These are phyloP conservation scores for Gymnocephalus cernua DNA, from an alignment of 2,113 vertebrate genomes.

Conservation along the genomic window DNA sequence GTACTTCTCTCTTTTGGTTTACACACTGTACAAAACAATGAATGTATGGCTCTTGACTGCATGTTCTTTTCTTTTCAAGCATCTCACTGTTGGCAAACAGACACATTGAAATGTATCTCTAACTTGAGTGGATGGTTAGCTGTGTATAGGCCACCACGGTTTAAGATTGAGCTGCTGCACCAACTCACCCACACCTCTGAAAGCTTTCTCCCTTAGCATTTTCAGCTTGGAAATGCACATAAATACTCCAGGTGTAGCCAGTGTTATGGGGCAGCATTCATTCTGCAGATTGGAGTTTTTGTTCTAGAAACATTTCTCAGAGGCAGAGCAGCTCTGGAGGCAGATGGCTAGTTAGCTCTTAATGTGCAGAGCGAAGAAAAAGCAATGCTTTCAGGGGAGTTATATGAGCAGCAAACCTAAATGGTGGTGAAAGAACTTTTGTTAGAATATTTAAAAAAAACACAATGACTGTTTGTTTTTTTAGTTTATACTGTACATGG, in stretches of 20 bases:
- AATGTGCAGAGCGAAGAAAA: conserved; percentile 20
- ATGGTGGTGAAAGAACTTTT: conserved; percentile 17
- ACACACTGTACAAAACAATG: conserved; percentile 18
- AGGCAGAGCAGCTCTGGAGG: conserved; percentile 36
- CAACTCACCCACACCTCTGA: conserved; percentile 58
- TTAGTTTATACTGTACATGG: background rate
- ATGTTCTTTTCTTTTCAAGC: conserved; percentile 29
- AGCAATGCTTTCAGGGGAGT: conserved; percentile 5
- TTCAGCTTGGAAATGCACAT: conserved; percentile 44
- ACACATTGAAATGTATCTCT: conserved; percentile 48
- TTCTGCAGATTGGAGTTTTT: conserved; percentile 69
- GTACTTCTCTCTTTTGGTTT: background rate
- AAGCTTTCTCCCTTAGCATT: conserved; percentile 37
- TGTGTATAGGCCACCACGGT: conserved; percentile 40
- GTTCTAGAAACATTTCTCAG: conserved; percentile 59
- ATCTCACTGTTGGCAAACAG: conserved; percentile 44
- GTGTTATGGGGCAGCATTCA: conserved; percentile 39
- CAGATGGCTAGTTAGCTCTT: conserved; percentile 46
- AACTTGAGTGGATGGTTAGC: conserved; percentile 55
- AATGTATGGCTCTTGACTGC: conserved; percentile 13
- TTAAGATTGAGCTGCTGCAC: conserved; percentile 45
- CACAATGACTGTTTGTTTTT: background rate
- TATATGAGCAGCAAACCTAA: conserved; percentile 22
- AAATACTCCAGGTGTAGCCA: conserved; percentile 47
- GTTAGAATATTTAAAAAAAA: conserved; percentile 7